Conservation (phyloP, 2,888 invertebrate genomes). For the Hermaeophaga mercurialis region DNA sequence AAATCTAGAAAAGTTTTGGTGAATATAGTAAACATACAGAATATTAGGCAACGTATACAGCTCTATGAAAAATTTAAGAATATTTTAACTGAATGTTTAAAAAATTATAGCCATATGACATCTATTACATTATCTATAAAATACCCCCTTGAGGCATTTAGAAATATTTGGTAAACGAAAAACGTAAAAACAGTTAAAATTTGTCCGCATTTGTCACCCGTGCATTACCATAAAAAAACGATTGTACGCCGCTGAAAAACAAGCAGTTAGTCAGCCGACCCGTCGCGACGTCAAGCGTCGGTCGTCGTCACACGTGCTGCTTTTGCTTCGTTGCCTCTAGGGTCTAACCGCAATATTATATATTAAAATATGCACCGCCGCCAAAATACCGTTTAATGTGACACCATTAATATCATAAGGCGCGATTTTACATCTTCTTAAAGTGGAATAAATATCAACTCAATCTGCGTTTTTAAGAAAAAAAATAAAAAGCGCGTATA, state of each 20-base stretch:
- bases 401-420: constrained; percentile 30
- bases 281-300: constrained; percentile 27
- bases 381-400: constrained; percentile 35
- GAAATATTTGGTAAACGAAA: too few species aligned
- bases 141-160: too few species aligned
- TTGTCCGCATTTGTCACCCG: constrained; percentile 11
- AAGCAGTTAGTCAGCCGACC: constrained; percentile 27
- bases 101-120: too few species aligned
- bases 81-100: too few species aligned
- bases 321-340: neutral
- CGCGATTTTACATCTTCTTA: constrained; percentile 17
- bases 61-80: too few species aligned
- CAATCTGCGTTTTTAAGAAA: too few species aligned
- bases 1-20: too few species aligned
- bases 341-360: constrained; percentile 35
- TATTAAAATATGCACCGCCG: constrained; percentile 41
- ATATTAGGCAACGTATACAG: too few species aligned
- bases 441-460: neutral
- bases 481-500: too few species aligned
- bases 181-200: constrained; percentile 6
- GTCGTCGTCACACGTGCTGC: constrained; percentile 37
- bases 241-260: constrained; percentile 29
- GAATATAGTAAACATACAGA: too few species aligned
- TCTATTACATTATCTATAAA: too few species aligned
- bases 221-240: constrained; percentile 21